Percentiles rank a stretch among this genome's conserved stretches.
These are phyloP conservation scores for Aleiodes leptofemur DNA, from an alignment of 2,888 invertebrate species.

Conservation along the genomic window DNA sequence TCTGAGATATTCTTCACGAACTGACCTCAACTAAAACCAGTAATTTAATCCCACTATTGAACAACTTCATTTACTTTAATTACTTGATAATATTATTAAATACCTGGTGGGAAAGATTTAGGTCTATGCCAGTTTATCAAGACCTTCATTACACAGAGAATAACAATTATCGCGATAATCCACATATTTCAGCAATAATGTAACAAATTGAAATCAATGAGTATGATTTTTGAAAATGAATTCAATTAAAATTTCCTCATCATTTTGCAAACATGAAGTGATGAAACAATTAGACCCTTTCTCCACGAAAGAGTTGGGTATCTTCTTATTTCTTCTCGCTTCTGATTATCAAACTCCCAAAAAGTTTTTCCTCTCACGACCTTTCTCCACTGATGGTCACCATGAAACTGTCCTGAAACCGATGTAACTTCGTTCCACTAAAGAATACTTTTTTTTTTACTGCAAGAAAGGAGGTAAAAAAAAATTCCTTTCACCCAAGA, in stretches of 20 bases:
- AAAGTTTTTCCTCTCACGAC: not conserved
- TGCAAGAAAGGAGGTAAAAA: constrained; percentile 37
- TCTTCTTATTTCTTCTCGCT: not conserved
- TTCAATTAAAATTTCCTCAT: too few relatives aligned
- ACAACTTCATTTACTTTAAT: not conserved
- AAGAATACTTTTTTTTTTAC: constrained; percentile 16
- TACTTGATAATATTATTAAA: constrained; percentile 16
- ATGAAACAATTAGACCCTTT: constrained; percentile 2
- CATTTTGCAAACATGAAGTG: too few relatives aligned
- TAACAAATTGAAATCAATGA: too few relatives aligned
- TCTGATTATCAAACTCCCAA: not conserved
- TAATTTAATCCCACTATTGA: too few relatives aligned
- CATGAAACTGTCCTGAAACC: not conserved
- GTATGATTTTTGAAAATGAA: too few relatives aligned
- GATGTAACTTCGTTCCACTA: constrained; percentile 15
- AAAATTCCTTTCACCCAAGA: constrained; percentile 51
- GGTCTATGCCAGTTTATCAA: constrained; percentile 53
- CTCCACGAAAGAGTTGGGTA: not conserved
- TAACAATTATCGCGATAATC: constrained; percentile 56
- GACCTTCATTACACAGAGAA: constrained; percentile 57
- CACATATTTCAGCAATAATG: constrained; percentile 60
- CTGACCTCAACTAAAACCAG: too few relatives aligned
- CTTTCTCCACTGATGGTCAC: not conserved
- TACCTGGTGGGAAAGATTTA: constrained; percentile 67
- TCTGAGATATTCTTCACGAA: too few relatives aligned